Base-by-base conservation (phyloP, 2,888 invertebrate genomes). In the Venustoraphidia nigricollis region DNA sequence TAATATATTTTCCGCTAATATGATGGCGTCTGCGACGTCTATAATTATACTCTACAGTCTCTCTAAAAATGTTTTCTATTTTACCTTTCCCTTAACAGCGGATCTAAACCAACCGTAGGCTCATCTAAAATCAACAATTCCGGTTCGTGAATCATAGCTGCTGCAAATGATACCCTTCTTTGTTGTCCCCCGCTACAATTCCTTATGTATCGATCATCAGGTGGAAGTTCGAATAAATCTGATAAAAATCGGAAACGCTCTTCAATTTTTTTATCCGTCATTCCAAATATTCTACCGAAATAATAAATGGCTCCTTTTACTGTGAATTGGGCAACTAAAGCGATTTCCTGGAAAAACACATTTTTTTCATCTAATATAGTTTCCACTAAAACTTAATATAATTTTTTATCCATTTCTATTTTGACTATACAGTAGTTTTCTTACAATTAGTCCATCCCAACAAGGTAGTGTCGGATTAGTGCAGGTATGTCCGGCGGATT, bases 71-170 rank as follows among this genome's bases (percentile, higher is more conserved):
- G 27, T 27, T 27, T 27, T 27, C 27, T 6, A 41, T 51, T 70
- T 68, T 63, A 83, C 88, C 79, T 79, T 65, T 87, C 84, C 63
- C 90, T 74, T 47, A 94, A 67, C 53, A 93, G 76, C 1, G 93
- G 93, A 69, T 94, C 94, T 50, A 94, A 72, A 0, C 93, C 94
- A 11, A 92, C 93, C 0, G 93, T 94, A 0, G 93, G 93, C 61
- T 94, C 94, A 60, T 94, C 94, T 57, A 94, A 66, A 51, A 94
- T 91, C 34, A 94, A 69, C 35, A 94, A 66, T 62, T 91, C 86
- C 0, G 94, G 93, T 55, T 83, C 84, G 60, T 93, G 92, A 0
- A 94, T 77, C 60, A 94, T 68, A 1, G 93, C 89, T 6, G 86
- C 87, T 0, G 92, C 91, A 54, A 94, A 78, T 0, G 93, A 93